Evolutionary conservation across 2,888 invertebrate species (phyloP).

Genomic region (Theristus sp.): DNA sequence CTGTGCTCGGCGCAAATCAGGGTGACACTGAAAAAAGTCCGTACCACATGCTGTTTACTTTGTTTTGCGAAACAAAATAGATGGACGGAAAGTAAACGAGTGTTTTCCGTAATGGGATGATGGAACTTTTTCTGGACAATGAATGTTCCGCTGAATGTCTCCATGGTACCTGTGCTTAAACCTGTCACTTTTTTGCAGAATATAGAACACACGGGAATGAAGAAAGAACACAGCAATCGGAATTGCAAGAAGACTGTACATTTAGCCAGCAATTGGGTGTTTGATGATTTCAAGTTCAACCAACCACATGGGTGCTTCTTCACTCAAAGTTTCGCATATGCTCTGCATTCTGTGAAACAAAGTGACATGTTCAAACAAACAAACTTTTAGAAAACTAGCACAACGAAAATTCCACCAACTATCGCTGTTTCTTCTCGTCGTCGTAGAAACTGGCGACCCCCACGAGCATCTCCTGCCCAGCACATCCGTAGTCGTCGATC

Average conservation of each 20-base stretch:
- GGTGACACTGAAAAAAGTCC: background rate
- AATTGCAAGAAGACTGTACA: too few relatives aligned
- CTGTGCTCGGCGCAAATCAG: slow-evolving; percentile 1
- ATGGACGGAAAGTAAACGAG: too few relatives aligned
- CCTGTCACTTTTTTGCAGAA: too few relatives aligned
- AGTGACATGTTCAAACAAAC: background rate
- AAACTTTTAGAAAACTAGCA: background rate
- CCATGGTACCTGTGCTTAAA: too few relatives aligned
- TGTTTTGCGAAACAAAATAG: background rate
- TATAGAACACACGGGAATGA: too few relatives aligned
- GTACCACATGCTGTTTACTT: background rate
- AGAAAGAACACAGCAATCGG: too few relatives aligned
- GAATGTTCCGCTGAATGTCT: too few relatives aligned
- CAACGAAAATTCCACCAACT: background rate
- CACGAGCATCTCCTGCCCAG: background rate
- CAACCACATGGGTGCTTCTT: background rate
- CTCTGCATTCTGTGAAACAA: background rate
- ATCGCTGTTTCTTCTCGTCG: background rate
- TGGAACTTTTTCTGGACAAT: too few relatives aligned
- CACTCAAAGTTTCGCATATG: too few relatives aligned
- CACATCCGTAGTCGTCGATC: slow-evolving; percentile 1
- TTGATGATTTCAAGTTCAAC: too few relatives aligned
- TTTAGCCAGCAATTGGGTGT: too few relatives aligned
- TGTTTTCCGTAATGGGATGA: too few relatives aligned
- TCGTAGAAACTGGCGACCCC: background rate